phyloP scores from a whole-genome alignment of 2,113 vertebrate species.

The Hippocampus barbouri region DNA sequence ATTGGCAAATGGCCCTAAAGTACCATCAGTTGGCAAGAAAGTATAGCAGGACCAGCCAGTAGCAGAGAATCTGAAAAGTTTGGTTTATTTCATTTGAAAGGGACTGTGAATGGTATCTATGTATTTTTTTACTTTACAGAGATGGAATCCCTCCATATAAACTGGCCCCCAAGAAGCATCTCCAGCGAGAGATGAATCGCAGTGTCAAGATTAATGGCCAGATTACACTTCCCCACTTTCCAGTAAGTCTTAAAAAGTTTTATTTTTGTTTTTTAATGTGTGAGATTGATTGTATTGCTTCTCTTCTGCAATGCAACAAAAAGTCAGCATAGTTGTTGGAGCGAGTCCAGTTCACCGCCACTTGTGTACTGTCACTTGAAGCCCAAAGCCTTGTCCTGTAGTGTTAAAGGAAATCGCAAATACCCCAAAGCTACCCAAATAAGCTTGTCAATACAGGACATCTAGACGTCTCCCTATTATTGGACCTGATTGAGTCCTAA shows the following conservation, averaged over 20 bases:
- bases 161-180: constrained; percentile 89
- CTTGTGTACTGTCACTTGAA: not conserved
- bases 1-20: constrained; percentile 43
- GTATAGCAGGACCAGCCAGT: not conserved
- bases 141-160: constrained; percentile 93
- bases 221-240: constrained; percentile 94
- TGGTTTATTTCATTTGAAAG: not conserved
- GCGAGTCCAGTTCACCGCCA: not conserved
- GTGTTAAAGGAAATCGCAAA: not conserved
- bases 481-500: not conserved
- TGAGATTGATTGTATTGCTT: not conserved
- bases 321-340: not conserved
- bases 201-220: constrained; percentile 95
- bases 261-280: constrained; percentile 26
- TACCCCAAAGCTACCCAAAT: not conserved
- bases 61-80: constrained; percentile 2
- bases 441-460: not conserved
- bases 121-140: constrained; percentile 60
- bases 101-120: not conserved
- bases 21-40: constrained; percentile 3
- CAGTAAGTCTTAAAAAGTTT: constrained; percentile 76
- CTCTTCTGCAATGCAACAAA: not conserved
- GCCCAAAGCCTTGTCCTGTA: not conserved
- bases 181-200: constrained; percentile 92
- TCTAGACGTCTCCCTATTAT: not conserved